Evolutionary conservation across 2,113 vertebrate species (phyloP).

Genomic region (Equus przewalskii): DNA sequence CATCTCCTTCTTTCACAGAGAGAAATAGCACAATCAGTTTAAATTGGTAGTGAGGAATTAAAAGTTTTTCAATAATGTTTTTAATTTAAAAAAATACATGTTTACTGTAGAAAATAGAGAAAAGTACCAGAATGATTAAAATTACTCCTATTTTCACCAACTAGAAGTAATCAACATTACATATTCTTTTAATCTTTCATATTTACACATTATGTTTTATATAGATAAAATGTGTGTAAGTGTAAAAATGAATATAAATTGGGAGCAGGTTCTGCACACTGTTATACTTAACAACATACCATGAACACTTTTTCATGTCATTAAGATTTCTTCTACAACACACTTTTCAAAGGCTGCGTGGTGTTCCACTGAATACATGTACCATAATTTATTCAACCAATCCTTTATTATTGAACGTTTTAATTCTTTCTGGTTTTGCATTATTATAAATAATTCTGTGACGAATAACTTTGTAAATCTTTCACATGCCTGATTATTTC

Average conservation of each 20-base stretch:
- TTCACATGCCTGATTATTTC: background rate
- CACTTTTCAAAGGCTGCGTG: background rate
- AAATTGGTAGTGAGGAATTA: background rate
- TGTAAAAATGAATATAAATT: background rate
- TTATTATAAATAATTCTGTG: background rate
- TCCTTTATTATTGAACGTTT: background rate
- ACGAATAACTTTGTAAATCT: background rate
- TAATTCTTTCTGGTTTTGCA: background rate
- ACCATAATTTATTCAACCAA: background rate
- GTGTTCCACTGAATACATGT: background rate
- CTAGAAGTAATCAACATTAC: background rate
- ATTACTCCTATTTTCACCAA: slow-evolving; percentile 16
- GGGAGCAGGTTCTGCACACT: background rate
- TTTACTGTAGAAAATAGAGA: slow-evolving; percentile 37
- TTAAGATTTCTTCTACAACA: background rate
- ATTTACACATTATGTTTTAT: background rate
- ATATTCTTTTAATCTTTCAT: slow-evolving; percentile 1
- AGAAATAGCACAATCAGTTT: slow-evolving; percentile 5
- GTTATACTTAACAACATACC: background rate
- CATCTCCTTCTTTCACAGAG: background rate
- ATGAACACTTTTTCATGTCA: background rate
- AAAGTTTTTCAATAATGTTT: slow-evolving; percentile 28
- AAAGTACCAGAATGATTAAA: slow-evolving; percentile 4
- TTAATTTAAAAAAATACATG: background rate
- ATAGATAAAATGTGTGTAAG: background rate